Base-by-base conservation (phyloP, 2,113 vertebrate species). In the Mobula birostris region DNA sequence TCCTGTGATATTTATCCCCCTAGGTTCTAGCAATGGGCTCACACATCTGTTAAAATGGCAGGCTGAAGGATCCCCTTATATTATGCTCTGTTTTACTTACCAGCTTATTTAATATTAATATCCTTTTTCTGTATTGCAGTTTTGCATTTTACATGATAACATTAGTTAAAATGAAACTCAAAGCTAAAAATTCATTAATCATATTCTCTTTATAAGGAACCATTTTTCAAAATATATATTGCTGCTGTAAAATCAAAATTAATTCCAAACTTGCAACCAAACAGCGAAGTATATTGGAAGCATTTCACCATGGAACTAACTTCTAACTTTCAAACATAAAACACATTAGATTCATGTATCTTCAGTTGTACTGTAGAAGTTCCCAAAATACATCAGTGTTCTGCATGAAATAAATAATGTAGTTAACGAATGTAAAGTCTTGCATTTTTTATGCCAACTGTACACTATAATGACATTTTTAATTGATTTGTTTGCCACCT, bases 401-500 rank as follows among this genome's bases (percentile, higher is more conserved):
- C 85, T 29, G 9, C 63, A 66, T 88, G 36, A 66, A 66, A 58
- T 83, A 61, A 85, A 66, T 88, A 66, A 66, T 32, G 12, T 32
- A 7, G 27, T n/a, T 88, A 88, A 63, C 63, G 85, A 88, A 88
- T n/a, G 58, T n/a, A 88, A 88, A 88, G 27, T 61, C 61, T 88
- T 90, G 85, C 32, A 32, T n/a, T 90, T 9, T 32, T 66, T 90
- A 66, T 63, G 61, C 14, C 61, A 90, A 90, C 85, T 36, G 61
- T 90, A 90, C n/a, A 19, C 61, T 36, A 14, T 90, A 90, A 90
- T 66, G 61, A 32, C 61, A 7, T 90, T 90, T 66, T 66, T 32
- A 90, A 90, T 66, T 66, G 61, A 90, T 90, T 66, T 90, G 58
- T 66, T 66, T 66, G 61, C 85, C n/a, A 90, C 61, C 85, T 90